Conservation (phyloP, 2,113 vertebrate genomes). For the Tauraco erythrolophus region DNA sequence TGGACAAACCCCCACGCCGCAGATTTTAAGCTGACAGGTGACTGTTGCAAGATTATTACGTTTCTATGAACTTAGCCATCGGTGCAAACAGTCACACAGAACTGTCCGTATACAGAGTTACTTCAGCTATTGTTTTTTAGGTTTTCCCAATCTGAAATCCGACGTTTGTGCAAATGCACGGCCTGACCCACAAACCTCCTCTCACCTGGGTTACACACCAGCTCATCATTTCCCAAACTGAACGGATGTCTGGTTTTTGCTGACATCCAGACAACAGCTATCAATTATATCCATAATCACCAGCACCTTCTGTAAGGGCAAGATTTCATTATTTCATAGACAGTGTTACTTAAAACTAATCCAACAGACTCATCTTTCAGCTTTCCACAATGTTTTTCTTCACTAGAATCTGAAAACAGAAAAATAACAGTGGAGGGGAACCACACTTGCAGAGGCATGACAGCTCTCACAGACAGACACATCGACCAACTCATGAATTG, state of each 20-base stretch:
- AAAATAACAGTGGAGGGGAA: fast-evolving
- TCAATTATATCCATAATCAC: neutral
- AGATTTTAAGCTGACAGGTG: neutral
- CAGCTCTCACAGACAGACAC: neutral
- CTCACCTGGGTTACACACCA: neutral
- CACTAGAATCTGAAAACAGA: neutral
- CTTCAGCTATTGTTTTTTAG: neutral
- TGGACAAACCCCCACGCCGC: neutral
- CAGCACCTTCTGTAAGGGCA: neutral
- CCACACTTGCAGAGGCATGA: neutral
- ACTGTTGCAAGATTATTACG: neutral
- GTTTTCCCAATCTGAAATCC: neutral
- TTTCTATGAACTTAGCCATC: neutral
- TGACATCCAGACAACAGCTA: neutral
- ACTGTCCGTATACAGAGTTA: neutral
- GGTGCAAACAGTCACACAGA: neutral
- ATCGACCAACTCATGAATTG: neutral
- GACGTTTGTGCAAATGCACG: neutral
- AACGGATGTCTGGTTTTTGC: neutral
- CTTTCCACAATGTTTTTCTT: neutral
- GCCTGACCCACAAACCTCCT: neutral
- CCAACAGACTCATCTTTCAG: neutral
- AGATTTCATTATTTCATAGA: neutral
- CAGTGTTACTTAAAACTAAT: neutral
- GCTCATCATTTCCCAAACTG: neutral